Percentiles rank a stretch among this genome's conserved stretches.
Evolutionary conservation across 2,113 vertebrate species (phyloP).

Genomic region (Cochlearius cochlearius): DNA sequence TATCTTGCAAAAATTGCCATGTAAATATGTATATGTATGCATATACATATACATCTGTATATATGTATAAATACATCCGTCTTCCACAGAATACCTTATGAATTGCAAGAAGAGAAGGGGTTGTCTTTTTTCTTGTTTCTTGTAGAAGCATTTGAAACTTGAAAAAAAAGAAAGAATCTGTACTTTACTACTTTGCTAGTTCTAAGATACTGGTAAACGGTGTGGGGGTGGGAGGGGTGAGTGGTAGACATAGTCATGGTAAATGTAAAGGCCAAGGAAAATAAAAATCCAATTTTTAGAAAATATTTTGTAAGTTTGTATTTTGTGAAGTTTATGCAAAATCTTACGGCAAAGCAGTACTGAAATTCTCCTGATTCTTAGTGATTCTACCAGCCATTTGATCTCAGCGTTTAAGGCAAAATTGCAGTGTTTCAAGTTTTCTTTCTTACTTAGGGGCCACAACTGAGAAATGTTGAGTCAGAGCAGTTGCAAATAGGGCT

Average conservation of each 20-base stretch:
- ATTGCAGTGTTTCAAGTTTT: neutral
- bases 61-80: neutral
- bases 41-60: neutral
- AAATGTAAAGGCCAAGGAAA: neutral
- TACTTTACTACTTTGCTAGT: neutral
- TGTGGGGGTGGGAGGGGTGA: rapidly evolving
- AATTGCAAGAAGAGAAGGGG: neutral
- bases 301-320: neutral
- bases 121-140: neutral
- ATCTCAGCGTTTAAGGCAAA: neutral
- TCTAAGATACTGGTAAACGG: neutral
- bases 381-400: neutral
- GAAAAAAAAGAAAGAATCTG: neutral
- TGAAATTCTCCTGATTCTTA: neutral
- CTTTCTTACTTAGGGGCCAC: neutral
- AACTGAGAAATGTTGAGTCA: neutral
- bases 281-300: neutral
- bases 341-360: neutral
- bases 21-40: neutral
- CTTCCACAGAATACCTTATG: neutral
- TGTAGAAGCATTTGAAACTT: neutral
- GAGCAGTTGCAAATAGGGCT: neutral
- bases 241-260: neutral
- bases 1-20: neutral
- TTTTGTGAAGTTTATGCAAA: neutral